Evolutionary conservation across 1,140 invertebrate genomes (phyloP).

Genomic region (Portunus trituberculatus): DNA sequence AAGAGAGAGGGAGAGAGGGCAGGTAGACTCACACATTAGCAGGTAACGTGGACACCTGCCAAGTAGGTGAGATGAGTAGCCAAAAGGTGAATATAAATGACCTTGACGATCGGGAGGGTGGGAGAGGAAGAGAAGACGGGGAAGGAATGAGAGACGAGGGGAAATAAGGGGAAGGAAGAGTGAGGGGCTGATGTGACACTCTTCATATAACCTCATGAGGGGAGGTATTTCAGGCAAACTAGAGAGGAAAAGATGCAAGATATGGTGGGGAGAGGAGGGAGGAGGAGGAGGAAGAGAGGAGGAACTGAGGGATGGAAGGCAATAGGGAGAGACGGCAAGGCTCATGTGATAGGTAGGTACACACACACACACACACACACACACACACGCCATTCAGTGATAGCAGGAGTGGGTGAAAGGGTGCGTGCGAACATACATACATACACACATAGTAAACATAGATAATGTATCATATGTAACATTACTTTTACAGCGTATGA

Average conservation of each 20-base stretch:
- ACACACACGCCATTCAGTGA: too few species aligned
- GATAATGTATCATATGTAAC: too few species aligned
- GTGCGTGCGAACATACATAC: too few species aligned
- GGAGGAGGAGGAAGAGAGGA: background rate
- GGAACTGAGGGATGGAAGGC: too few species aligned
- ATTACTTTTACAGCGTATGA: too few species aligned
- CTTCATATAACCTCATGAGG: background rate
- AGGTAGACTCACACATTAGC: conserved; percentile 9
- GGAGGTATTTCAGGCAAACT: background rate
- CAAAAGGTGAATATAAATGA: conserved; percentile 15
- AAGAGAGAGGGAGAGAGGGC: background rate
- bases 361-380: too few species aligned
- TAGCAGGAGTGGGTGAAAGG: too few species aligned
- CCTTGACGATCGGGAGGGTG: background rate
- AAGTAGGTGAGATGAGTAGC: conserved; percentile 21
- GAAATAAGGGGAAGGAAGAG: background rate
- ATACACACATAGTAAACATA: too few species aligned
- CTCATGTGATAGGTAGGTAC: too few species aligned
- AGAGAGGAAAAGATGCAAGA: background rate
- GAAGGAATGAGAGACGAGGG: background rate
- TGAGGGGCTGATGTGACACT: background rate
- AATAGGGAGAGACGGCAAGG: too few species aligned
- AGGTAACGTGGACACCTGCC: background rate
- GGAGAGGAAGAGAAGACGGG: background rate
- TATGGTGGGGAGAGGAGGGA: background rate